phyloP scores from a whole-genome alignment of 2,888 invertebrate species.

The Sturmia bella region DNA sequence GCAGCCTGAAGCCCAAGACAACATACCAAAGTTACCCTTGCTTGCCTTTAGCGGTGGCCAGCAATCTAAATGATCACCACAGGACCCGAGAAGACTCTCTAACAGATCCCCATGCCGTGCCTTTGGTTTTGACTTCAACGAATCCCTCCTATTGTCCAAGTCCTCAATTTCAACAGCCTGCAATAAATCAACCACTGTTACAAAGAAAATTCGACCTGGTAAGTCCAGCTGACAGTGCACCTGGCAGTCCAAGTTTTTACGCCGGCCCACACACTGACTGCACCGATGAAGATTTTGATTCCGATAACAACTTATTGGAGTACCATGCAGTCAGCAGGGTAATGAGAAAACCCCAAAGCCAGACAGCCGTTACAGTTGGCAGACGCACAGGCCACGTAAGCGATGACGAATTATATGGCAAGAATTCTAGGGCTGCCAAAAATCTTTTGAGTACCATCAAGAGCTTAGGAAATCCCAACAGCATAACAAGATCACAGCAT shows the following conservation, averaged over 20 bases:
- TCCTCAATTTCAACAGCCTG: slow-evolving; percentile 50
- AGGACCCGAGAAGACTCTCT: slow-evolving; percentile 74
- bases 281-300: slow-evolving; percentile 79
- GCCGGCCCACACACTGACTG: slow-evolving; percentile 71
- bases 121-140: slow-evolving; percentile 77
- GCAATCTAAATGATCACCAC: slow-evolving; percentile 76
- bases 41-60: slow-evolving; percentile 83
- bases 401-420: slow-evolving; percentile 82
- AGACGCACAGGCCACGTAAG: slow-evolving; percentile 78
- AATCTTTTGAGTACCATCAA: slow-evolving; percentile 83
- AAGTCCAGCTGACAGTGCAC: slow-evolving; percentile 74
- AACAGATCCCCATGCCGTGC: slow-evolving; percentile 80
- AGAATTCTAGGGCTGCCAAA: slow-evolving; percentile 83
- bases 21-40: slow-evolving; percentile 80
- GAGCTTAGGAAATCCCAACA: slow-evolving; percentile 66
- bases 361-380: slow-evolving; percentile 86
- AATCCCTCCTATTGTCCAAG: slow-evolving; percentile 76
- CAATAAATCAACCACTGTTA: slow-evolving; percentile 59
- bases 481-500: slow-evolving; percentile 71
- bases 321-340: slow-evolving; percentile 87
- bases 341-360: slow-evolving; percentile 89
- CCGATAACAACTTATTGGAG: slow-evolving; percentile 83
- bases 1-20: slow-evolving; percentile 70
- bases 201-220: slow-evolving; percentile 72
- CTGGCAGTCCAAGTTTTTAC: slow-evolving; percentile 75